These are phyloP conservation scores for Hemaris fuciformis DNA, from an alignment of 2,888 invertebrate species.

Conservation along the genomic window DNA sequence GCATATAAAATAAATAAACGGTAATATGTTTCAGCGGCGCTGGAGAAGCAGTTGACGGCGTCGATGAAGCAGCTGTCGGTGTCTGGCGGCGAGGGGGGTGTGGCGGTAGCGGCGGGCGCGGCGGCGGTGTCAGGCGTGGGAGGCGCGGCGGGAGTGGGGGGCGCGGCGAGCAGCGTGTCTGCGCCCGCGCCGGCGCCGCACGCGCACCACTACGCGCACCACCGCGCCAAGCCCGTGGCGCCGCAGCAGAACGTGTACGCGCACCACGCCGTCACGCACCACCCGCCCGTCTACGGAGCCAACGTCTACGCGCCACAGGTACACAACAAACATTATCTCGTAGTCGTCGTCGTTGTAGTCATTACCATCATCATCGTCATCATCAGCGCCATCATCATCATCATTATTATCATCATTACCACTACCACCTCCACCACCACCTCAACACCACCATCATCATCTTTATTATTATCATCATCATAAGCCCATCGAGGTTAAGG, in stretches of 20 bases:
- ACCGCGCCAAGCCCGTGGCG: conserved; percentile 44
- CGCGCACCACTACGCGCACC: conserved; percentile 27
- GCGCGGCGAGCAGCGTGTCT: conserved; percentile 39
- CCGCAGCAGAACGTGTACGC: conserved; percentile 47
- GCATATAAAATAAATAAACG: neutral
- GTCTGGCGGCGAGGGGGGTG: conserved; percentile 27
- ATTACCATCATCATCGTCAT: too few relatives aligned
- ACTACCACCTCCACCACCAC: too few relatives aligned
- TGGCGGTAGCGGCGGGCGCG: conserved; percentile 24
- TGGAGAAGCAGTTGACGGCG: conserved; percentile 71
- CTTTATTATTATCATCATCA: too few relatives aligned
- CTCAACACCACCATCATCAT: too few relatives aligned
- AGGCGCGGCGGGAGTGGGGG: conserved; percentile 52
- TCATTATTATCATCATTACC: too few relatives aligned
- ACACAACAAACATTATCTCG: too few relatives aligned
- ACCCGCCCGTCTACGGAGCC: conserved; percentile 62
- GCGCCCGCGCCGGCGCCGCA: conserved; percentile 21
- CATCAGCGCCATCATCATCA: too few relatives aligned
- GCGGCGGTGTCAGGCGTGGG: conserved; percentile 43
- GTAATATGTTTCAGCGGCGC: conserved; percentile 34
- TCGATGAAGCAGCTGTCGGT: conserved; percentile 78
- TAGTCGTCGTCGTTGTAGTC: too few relatives aligned
- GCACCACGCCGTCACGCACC: conserved; percentile 59
- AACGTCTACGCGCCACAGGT: conserved; percentile 70
- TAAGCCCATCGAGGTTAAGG: too few relatives aligned